These are phyloP conservation scores for Hetaerina americana DNA, from an alignment of 1,140 invertebrate species.

Conservation along the genomic window DNA sequence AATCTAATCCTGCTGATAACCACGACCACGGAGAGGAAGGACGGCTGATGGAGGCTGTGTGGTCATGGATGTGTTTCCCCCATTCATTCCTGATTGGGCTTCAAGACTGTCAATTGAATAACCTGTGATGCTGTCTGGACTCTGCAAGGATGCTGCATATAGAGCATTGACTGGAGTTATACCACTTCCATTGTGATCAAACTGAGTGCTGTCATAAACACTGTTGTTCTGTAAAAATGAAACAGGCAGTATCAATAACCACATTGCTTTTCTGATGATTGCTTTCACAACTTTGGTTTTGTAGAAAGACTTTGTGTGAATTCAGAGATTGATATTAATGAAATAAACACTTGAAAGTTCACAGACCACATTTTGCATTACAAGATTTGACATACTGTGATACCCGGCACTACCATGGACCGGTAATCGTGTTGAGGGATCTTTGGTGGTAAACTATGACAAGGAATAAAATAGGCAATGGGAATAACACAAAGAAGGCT, in stretches of 20 bases:
- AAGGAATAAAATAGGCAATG: too few relatives aligned
- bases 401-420: too few relatives aligned
- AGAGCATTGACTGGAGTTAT: conserved; percentile 50
- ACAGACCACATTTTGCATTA: too few relatives aligned
- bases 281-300: too few relatives aligned
- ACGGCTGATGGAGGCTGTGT: not conserved
- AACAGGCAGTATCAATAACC: conserved; percentile 25
- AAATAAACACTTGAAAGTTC: conserved; percentile 3
- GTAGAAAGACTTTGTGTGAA: not conserved
- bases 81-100: conserved; percentile 21
- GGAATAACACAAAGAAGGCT: too few relatives aligned
- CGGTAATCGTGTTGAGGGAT: too few relatives aligned
- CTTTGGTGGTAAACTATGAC: too few relatives aligned
- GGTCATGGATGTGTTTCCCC: not conserved
- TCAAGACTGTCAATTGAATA: conserved; percentile 35
- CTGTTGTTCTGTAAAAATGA: conserved; percentile 51
- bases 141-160: conserved; percentile 57
- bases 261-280: too few relatives aligned
- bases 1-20: not conserved
- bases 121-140: conserved; percentile 56
- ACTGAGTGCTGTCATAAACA: conserved; percentile 66
- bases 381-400: too few relatives aligned
- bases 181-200: conserved; percentile 44
- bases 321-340: not conserved
- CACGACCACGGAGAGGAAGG: not conserved